These are phyloP conservation scores for Agonum fuliginosum DNA, from an alignment of 2,888 invertebrate genomes.

Conservation along the genomic window DNA sequence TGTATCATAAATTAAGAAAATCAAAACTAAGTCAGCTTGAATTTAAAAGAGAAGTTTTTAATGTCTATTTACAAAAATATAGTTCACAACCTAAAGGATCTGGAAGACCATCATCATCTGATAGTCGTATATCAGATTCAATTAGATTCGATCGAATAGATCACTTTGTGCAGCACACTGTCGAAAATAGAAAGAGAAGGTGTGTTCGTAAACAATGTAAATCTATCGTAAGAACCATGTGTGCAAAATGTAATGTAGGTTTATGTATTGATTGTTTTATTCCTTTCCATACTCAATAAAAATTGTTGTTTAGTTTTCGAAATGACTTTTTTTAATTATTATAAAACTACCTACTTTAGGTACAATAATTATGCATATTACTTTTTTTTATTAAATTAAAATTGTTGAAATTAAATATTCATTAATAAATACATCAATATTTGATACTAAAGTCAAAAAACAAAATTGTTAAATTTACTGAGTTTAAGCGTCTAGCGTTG, in stretches of 20 bases:
- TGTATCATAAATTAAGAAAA: no score
- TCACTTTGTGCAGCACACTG: no score
- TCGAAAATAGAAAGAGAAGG: background rate
- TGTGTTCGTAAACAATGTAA: background rate
- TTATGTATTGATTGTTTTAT: background rate
- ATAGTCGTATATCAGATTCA: no score
- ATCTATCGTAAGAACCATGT: background rate
- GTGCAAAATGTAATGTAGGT: background rate
- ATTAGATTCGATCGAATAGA: no score
- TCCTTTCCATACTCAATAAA: background rate
- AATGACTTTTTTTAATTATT: background rate
- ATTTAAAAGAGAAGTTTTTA: no score
- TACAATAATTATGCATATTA: no score
- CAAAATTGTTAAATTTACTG: background rate
- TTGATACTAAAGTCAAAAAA: background rate
- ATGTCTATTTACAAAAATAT: no score
- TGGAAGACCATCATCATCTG: no score
- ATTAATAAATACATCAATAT: background rate
- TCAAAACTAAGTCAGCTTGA: no score
- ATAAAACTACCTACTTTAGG: background rate
- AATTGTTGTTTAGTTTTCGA: background rate
- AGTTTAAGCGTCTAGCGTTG: background rate
- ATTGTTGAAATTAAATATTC: background rate
- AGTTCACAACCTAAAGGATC: no score
- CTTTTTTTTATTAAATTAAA: no score